phyloP scores from a whole-genome alignment of 1,140 invertebrate genomes.

The Temnothorax curvispinosus region DNA sequence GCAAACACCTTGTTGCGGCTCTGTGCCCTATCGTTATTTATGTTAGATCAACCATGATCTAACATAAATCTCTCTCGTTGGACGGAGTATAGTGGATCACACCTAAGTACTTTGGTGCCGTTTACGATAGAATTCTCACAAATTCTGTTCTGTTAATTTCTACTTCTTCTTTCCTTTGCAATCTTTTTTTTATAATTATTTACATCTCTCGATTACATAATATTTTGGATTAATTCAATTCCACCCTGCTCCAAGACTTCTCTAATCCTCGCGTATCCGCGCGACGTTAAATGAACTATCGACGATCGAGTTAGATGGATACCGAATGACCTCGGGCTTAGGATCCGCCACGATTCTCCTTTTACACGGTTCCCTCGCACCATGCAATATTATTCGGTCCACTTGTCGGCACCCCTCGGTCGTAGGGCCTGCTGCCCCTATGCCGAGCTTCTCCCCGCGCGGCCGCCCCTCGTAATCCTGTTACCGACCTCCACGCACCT shows the following conservation, averaged over 20 bases:
- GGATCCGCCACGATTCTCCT: constrained; percentile 41
- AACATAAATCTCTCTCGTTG: too few relatives aligned
- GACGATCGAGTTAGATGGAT: constrained; percentile 35
- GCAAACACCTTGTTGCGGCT: too few relatives aligned
- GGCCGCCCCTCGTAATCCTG: constrained; percentile 75
- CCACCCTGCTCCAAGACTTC: neutral
- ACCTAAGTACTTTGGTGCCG: neutral
- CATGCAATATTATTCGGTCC: constrained; percentile 77
- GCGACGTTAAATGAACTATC: constrained; percentile 33
- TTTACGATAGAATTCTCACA: neutral
- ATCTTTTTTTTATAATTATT: neutral
- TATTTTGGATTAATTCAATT: neutral
- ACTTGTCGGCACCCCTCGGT: constrained; percentile 76
- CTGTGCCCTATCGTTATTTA: too few relatives aligned
- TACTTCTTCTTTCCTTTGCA: neutral
- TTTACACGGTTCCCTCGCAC: constrained; percentile 71
- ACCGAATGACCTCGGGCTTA: constrained; percentile 28
- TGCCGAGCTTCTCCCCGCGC: constrained; percentile 42
- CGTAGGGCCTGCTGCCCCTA: constrained; percentile 60
- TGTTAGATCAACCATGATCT: too few relatives aligned
- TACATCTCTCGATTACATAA: neutral
- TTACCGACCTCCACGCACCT: constrained; percentile 72
- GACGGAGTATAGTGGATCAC: too few relatives aligned
- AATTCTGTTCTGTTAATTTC: neutral
- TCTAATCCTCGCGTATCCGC: constrained; percentile 14